Evolutionary conservation across 2,113 vertebrate genomes (phyloP).

Genomic region (Egretta garzetta): DNA sequence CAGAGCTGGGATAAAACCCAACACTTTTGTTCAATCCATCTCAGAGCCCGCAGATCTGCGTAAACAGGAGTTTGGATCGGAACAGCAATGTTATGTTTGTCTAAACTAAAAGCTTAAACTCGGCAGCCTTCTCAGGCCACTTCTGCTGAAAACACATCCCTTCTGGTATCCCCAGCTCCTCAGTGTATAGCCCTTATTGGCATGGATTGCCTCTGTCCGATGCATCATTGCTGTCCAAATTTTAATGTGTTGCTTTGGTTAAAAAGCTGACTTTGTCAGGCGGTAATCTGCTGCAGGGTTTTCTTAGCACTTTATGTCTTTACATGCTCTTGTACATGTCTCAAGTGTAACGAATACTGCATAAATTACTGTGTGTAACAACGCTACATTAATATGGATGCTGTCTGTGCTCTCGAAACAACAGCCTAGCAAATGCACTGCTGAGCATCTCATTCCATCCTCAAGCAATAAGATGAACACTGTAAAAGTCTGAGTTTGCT

Average conservation of each 20-base stretch:
- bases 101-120: background rate
- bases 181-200: background rate
- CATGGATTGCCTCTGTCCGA: background rate
- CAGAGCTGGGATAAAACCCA: constrained; percentile 9
- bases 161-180: background rate
- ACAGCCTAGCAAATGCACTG: background rate
- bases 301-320: background rate
- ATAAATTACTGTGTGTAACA: constrained; percentile 26
- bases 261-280: background rate
- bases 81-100: background rate
- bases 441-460: background rate
- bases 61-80: background rate
- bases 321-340: background rate
- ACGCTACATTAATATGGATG: constrained; percentile 26
- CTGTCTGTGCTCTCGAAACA: background rate
- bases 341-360: constrained; percentile 28
- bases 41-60: background rate
- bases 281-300: background rate
- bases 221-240: background rate
- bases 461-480: background rate
- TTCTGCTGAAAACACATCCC: background rate
- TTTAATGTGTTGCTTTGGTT: background rate
- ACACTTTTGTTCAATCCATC: background rate
- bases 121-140: background rate
- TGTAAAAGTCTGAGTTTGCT: background rate